Evolutionary conservation across 1,140 invertebrate species (phyloP).

Genomic region (Latrodectus geometricus): DNA sequence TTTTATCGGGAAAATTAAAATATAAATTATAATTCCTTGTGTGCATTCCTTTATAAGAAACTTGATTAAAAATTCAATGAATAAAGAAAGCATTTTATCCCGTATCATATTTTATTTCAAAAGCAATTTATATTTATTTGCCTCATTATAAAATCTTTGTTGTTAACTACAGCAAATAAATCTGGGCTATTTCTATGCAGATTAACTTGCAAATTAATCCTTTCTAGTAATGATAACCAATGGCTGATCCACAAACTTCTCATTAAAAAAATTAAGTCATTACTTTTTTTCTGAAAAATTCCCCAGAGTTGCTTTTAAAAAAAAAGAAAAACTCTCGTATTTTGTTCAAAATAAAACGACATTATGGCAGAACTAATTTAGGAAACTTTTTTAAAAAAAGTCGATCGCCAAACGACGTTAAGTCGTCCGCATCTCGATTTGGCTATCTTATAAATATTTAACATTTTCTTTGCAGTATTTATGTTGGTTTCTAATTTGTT

Average conservation of each 20-base stretch:
- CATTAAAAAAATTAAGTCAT: background rate
- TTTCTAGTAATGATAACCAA: background rate
- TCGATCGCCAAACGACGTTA: constrained; percentile 17
- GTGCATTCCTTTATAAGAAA: too few species aligned
- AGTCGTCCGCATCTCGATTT: constrained; percentile 6
- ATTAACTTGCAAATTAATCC: background rate
- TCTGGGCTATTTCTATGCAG: background rate
- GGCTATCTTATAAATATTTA: constrained; percentile 51
- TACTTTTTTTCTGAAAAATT: background rate
- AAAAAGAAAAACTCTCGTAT: background rate
- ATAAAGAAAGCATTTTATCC: too few species aligned
- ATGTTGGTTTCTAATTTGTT: constrained; percentile 44
- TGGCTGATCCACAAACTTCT: background rate
- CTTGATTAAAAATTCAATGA: too few species aligned
- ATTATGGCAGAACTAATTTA: constrained; percentile 25
- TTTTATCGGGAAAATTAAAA: too few species aligned
- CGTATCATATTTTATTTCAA: too few species aligned
- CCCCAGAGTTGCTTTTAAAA: background rate
- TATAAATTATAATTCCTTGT: too few species aligned
- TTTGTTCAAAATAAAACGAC: background rate
- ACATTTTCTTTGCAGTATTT: constrained; percentile 38
- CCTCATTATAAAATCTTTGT: too few species aligned
- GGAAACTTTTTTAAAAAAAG: background rate
- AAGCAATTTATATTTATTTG: too few species aligned
- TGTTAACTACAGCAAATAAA: background rate